phyloP scores from a whole-genome alignment of 2,888 invertebrate genomes.

The Phalangium opilio region DNA sequence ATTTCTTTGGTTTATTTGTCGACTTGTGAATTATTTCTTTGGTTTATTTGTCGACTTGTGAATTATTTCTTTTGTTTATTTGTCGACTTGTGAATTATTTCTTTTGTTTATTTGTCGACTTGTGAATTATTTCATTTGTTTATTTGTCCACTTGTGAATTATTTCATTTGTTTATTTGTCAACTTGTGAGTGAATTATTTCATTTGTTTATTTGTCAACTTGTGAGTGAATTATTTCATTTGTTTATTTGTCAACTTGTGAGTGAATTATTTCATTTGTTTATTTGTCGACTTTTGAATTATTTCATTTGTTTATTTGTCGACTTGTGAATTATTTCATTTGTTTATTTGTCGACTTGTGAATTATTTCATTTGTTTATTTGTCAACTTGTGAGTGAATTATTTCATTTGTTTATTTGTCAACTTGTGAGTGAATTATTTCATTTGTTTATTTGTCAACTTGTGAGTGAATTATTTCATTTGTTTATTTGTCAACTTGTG shows the following conservation, averaged over 20 bases:
- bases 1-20: background rate
- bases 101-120: too few species aligned
- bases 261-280: background rate
- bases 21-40: background rate
- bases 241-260: background rate
- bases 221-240: background rate
- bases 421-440: background rate
- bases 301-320: background rate
- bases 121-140: background rate
- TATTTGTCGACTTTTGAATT: too few species aligned
- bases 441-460: background rate
- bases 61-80: background rate
- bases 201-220: background rate
- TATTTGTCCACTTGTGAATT: too few species aligned
- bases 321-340: background rate
- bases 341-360: background rate
- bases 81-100: background rate
- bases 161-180: too few species aligned
- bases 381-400: too few species aligned
- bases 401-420: background rate
- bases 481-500: background rate
- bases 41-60: background rate
- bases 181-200: background rate
- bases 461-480: background rate
- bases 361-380: background rate